Evolutionary conservation across 2,888 invertebrate species (phyloP).

Genomic region (Dorcus parallelipipedus): DNA sequence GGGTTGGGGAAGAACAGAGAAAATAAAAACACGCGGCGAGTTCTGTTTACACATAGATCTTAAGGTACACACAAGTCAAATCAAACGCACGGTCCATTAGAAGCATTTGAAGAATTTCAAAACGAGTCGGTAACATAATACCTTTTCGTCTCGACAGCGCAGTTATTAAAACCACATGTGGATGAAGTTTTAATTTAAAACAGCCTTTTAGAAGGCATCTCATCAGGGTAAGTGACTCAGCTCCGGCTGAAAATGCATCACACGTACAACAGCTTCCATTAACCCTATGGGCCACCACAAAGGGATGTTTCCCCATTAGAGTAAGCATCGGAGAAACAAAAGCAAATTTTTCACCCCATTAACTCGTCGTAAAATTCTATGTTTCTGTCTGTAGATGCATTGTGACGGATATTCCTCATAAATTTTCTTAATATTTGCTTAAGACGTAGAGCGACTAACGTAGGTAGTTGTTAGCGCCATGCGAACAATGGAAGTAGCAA

Average conservation of each 20-base stretch:
- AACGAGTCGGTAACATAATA: slow-evolving; percentile 26
- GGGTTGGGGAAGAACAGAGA: too few species aligned
- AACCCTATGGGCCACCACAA: background rate
- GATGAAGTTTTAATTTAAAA: slow-evolving; percentile 26
- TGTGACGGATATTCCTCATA: too few species aligned
- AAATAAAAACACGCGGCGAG: too few species aligned
- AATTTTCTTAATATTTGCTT: too few species aligned
- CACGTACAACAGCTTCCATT: slow-evolving; percentile 4
- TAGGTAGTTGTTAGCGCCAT: too few species aligned
- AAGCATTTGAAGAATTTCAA: slow-evolving; percentile 27
- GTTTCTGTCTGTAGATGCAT: too few species aligned
- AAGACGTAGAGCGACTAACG: too few species aligned
- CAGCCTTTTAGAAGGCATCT: slow-evolving; percentile 21
- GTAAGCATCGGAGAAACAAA: slow-evolving; percentile 2
- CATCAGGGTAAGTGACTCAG: slow-evolving; percentile 28
- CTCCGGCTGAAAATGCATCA: slow-evolving; percentile 17
- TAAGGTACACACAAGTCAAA: background rate
- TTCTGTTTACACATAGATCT: too few species aligned
- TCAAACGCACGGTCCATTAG: slow-evolving; percentile 24
- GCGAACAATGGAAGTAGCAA: slow-evolving; percentile 6
- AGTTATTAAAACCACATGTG: slow-evolving; percentile 31
- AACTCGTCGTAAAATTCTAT: background rate
- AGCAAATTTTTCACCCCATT: slow-evolving; percentile 7
- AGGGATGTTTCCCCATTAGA: background rate
- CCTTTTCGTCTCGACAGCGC: slow-evolving; percentile 22